Percentiles rank a stretch among this genome's conserved stretches.
phyloP scores from a whole-genome alignment of 2,113 vertebrate species.

The Eretmodus cyanostictus region DNA sequence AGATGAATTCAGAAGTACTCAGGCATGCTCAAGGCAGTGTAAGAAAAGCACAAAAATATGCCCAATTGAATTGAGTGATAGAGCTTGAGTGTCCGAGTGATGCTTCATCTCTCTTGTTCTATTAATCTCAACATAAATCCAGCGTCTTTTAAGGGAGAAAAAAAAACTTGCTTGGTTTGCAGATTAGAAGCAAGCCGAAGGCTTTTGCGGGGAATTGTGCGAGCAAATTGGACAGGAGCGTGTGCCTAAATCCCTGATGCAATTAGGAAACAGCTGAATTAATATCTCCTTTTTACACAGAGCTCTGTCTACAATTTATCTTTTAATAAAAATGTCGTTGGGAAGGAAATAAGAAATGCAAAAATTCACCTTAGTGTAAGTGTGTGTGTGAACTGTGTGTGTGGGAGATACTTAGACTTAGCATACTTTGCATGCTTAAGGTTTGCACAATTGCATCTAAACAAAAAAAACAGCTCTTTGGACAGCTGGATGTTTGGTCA shows the following conservation, averaged over 20 bases:
- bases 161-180: conserved; percentile 25
- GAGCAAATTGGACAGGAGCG: conserved; percentile 50
- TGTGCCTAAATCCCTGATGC: conserved; percentile 45
- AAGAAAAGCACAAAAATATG: conserved; percentile 3
- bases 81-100: conserved; percentile 7
- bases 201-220: conserved; percentile 16
- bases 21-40: background rate
- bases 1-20: background rate
- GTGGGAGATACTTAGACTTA: background rate
- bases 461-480: background rate
- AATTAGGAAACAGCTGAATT: conserved; percentile 59
- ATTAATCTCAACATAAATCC: conserved; percentile 43
- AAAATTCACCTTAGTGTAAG: conserved; percentile 2
- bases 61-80: conserved; percentile 16
- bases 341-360: conserved; percentile 39
- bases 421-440: background rate
- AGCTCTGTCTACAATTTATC: conserved; percentile 34
- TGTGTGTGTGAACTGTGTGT: background rate
- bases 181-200: conserved; percentile 30
- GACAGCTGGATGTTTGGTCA: background rate
- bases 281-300: conserved; percentile 32
- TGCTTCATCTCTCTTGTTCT: background rate
- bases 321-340: conserved; percentile 45
- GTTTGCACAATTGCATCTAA: background rate
- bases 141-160: background rate